Percentiles rank a stretch among this genome's conserved stretches.
phyloP scores from a whole-genome alignment of 2,888 invertebrate genomes.

The Podabrus alpinus region DNA sequence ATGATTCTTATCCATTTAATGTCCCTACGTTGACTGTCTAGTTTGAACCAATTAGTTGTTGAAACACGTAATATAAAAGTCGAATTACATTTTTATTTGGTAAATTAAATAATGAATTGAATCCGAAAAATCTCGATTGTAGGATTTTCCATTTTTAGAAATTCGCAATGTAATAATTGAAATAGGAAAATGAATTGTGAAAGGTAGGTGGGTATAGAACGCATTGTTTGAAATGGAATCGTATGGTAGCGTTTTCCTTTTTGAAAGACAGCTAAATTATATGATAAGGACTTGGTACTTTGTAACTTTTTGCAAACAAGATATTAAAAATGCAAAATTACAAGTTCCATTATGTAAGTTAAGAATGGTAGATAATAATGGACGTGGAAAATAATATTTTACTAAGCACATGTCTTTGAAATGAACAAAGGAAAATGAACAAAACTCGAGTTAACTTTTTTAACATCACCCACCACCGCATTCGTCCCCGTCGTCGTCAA shows the following conservation, averaged over 20 bases:
- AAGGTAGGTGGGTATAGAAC: not conserved
- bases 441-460: conserved; percentile 6
- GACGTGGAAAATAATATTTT: not conserved
- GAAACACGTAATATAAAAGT: not conserved
- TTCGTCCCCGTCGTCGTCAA: conserved; percentile 1
- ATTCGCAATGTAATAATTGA: not conserved
- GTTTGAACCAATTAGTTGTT: not conserved
- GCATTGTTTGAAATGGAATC: not conserved
- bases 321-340: not conserved
- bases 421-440: not conserved
- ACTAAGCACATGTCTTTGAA: not conserved
- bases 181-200: not conserved
- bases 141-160: not conserved
- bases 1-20: not conserved
- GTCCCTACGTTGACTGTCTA: not conserved
- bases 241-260: not conserved
- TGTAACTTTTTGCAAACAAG: not conserved
- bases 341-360: not conserved
- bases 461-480: not conserved
- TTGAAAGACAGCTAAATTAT: not conserved
- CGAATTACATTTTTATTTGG: not conserved
- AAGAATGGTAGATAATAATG: not conserved
- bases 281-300: not conserved
- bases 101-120: not conserved
- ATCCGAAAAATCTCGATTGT: not conserved